Percentiles rank a stretch among this genome's conserved stretches.
Conservation (phyloP, 2,888 invertebrate species). For the Zeuzera pyrina region DNA sequence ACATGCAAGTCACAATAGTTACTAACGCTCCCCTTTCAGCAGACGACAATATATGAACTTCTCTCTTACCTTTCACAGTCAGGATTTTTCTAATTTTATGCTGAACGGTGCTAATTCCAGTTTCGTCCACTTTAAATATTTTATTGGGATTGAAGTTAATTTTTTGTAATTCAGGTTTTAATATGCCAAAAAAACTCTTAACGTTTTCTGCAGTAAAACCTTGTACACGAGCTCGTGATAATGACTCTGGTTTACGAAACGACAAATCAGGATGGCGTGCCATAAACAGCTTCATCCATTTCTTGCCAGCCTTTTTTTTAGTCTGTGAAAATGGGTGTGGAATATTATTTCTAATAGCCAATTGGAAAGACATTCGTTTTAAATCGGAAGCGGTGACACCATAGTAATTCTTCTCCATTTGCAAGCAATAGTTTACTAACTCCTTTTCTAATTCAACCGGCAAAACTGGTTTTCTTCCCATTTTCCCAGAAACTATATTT, state of each 20-base stretch:
- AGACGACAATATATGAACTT: neutral
- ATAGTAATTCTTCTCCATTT: constrained; percentile 10
- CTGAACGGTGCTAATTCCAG: neutral
- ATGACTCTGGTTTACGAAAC: constrained; percentile 7
- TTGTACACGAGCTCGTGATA: constrained; percentile 8
- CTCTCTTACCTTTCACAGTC: constrained; percentile 1
- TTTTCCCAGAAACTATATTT: constrained; percentile 9
- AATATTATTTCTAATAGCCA: constrained; percentile 6
- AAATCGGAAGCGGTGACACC: constrained; percentile 9
- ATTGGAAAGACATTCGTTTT: no score
- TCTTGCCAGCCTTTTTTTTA: constrained; percentile 2
- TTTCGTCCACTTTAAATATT: neutral
- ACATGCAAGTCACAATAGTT: constrained; percentile 24
- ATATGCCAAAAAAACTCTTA: constrained; percentile 5
- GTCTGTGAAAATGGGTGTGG: constrained; percentile 2
- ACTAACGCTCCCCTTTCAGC: constrained; percentile 13
- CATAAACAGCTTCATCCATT: constrained; percentile 7
- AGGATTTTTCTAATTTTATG: neutral
- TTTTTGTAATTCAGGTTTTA: constrained; percentile 4
- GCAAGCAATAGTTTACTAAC: constrained; percentile 9
- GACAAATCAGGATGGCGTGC: constrained; percentile 6
- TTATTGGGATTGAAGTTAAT: constrained; percentile 1
- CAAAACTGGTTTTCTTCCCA: constrained; percentile 5
- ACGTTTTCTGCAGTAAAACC: constrained; percentile 4
- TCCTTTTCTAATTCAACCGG: constrained; percentile 4